A percentile compares a stretch with the other conserved stretches of the same genome.
Conservation (phyloP, 2,888 invertebrate genomes). For the Protodeltote pygarga region DNA sequence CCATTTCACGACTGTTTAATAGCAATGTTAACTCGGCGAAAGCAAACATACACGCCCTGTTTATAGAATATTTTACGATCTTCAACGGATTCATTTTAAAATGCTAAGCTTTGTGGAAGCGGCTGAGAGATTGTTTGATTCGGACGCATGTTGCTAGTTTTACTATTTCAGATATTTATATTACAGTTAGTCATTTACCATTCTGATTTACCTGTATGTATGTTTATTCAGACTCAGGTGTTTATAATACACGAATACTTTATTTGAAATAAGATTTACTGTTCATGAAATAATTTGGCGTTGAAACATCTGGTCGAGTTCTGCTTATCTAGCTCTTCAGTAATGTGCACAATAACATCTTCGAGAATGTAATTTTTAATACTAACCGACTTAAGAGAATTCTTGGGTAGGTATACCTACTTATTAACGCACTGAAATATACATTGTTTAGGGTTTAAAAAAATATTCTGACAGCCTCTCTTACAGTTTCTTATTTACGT, state of each 20-base stretch:
- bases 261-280: conserved; percentile 83
- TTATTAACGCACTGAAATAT: conserved; percentile 26
- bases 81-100: conserved; percentile 83
- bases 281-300: conserved; percentile 75
- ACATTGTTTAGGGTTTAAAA: conserved; percentile 15
- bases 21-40: conserved; percentile 85
- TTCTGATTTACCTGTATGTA: conserved; percentile 84
- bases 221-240: conserved; percentile 81
- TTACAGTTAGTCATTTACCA: conserved; percentile 85
- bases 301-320: conserved; percentile 74
- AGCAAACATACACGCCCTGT: conserved; percentile 85
- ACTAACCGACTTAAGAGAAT: conserved; percentile 45
- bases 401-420: no score
- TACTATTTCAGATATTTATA: conserved; percentile 83
- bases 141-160: conserved; percentile 71
- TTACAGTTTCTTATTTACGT: no score
- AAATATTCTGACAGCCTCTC: no score
- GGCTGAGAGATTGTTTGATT: conserved; percentile 82
- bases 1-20: conserved; percentile 86
- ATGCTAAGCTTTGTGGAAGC: conserved; percentile 80
- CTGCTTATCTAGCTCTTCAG: conserved; percentile 64
- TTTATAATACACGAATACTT: conserved; percentile 83
- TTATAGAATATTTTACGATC: conserved; percentile 86
- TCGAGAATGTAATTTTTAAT: conserved; percentile 51
- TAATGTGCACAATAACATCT: conserved; percentile 52